These are phyloP conservation scores for Galeopsomyia nigrocyanea DNA, from an alignment of 2,888 invertebrate species.

Conservation along the genomic window DNA sequence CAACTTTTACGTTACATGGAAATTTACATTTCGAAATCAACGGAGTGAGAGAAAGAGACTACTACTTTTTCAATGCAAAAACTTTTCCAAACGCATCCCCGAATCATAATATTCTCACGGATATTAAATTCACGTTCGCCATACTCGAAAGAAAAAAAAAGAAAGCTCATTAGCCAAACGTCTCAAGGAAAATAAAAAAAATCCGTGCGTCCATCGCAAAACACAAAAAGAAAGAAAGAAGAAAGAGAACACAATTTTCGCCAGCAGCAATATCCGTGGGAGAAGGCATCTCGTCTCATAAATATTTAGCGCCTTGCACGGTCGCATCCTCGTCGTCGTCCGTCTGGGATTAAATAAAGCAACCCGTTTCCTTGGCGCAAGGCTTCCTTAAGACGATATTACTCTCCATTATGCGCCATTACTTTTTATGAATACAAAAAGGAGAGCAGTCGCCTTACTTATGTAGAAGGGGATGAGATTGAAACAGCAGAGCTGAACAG, in stretches of 20 bases:
- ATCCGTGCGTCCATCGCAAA: background rate
- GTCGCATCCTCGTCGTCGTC: no score
- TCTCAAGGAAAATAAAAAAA: no score
- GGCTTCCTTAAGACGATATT: conserved; percentile 44
- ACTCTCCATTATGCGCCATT: conserved; percentile 45
- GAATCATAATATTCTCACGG: no score
- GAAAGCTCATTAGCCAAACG: no score
- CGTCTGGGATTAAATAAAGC: conserved; percentile 46
- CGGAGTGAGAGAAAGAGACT: no score
- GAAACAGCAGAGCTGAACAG: conserved; percentile 2
- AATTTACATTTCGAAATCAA: no score
- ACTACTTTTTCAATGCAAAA: no score
- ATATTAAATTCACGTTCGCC: no score
- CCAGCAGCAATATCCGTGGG: conserved; percentile 39
- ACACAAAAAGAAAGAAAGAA: background rate
- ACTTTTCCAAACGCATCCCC: no score
- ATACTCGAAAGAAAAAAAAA: no score
- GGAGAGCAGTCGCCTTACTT: background rate
- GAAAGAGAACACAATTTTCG: conserved; percentile 12
- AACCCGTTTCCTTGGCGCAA: conserved; percentile 30
- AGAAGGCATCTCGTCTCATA: conserved; percentile 46
- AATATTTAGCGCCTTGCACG: conserved; percentile 46
- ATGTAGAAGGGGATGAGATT: conserved; percentile 1
- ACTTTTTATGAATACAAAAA: conserved; percentile 47
- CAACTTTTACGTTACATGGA: background rate